Evolutionary conservation across 1,140 invertebrate species (phyloP).

Genomic region (Drosophila sechellia): DNA sequence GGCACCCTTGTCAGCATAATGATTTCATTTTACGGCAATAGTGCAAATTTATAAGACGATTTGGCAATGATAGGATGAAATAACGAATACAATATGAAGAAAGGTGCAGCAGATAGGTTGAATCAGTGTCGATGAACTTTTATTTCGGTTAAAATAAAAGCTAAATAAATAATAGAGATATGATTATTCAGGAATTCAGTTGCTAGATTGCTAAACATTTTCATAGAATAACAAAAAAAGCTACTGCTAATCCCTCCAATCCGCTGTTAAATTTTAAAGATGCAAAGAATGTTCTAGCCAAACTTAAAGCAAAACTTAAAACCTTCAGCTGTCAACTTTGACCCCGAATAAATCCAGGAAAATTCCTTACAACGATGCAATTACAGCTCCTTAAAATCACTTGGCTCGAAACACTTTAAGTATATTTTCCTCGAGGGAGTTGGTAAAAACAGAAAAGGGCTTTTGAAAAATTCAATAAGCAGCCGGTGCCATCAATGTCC

Average conservation of each 20-base stretch:
- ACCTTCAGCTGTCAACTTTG: not conserved
- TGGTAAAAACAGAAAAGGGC: slow-evolving; percentile 29
- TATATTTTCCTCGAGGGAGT: slow-evolving; percentile 15
- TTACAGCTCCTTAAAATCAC: slow-evolving; percentile 34
- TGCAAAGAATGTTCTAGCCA: too few species aligned
- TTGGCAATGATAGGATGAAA: slow-evolving; percentile 1
- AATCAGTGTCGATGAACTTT: slow-evolving; percentile 13
- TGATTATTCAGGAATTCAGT: too few species aligned
- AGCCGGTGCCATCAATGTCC: slow-evolving; percentile 43
- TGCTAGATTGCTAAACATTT: too few species aligned
- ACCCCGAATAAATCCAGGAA: not conserved
- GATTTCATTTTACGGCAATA: slow-evolving; percentile 15
- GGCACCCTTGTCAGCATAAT: slow-evolving; percentile 12
- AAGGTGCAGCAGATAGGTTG: not conserved
- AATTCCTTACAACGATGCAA: not conserved
- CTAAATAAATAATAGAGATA: too few species aligned
- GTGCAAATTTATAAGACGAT: slow-evolving; percentile 25
- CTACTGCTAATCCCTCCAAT: not conserved
- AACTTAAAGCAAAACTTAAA: not conserved
- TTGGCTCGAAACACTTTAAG: slow-evolving; percentile 48
- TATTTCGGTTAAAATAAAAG: too few species aligned
- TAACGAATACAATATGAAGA: not conserved
- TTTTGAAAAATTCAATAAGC: slow-evolving; percentile 77
- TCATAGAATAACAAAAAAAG: too few species aligned
- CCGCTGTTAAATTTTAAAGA: not conserved